Evolutionary conservation across 2,113 vertebrate genomes (phyloP), one percentile per base, ranked within the genome.

Genomic region (Pelecanoides urinatrix): DNA sequence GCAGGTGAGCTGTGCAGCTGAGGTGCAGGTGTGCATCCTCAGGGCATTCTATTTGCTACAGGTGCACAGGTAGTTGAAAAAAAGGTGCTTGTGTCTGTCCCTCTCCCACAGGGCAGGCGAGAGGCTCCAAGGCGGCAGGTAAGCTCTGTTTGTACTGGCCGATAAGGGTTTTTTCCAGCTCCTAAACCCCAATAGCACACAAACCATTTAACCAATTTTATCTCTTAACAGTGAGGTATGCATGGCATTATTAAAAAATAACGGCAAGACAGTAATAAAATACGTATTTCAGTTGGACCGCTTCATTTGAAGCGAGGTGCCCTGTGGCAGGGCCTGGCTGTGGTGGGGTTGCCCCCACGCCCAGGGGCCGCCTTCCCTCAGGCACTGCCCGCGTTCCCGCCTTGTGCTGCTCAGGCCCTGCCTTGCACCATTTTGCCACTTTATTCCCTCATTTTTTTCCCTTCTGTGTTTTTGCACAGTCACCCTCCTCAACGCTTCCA

Each of bases 91-190:
- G 5, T 3, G 11, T 1, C 2, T 7, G 2, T 0, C 1, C 0
- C 1, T 49, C 0, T 19, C 0, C 0, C 1, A 1, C 10, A 5
- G 4, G 2, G 3, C 8, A 4, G 19, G 2, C 0, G 0, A 10
- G 20, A 61, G 38, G 7, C 7, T 44, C 27, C 12, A 44, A 13
- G 32, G 38, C 0, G 3, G 40, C 6, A 53, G 11, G 10, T 11
- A 4, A 56, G 23, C 4, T 75, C 15, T 1, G 3, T 2, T 4
- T 3, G 1, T 19, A 2, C 11, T 8, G 6, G 4, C 9, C 3
- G 3, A 15, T 13, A 19, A 65, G 49, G 13, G 16, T 1, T 25
- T 45, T 49, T 38, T 38, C 1, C 13, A 10, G 13, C 5, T 67
- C 25, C 18, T 1, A 4, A 65, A 52, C 7, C 10, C 2, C 7